A percentile compares a stretch with the other conserved stretches of the same genome.
Conservation (phyloP, 1,140 invertebrate species). For the Trachymyrmex septentrionalis region DNA sequence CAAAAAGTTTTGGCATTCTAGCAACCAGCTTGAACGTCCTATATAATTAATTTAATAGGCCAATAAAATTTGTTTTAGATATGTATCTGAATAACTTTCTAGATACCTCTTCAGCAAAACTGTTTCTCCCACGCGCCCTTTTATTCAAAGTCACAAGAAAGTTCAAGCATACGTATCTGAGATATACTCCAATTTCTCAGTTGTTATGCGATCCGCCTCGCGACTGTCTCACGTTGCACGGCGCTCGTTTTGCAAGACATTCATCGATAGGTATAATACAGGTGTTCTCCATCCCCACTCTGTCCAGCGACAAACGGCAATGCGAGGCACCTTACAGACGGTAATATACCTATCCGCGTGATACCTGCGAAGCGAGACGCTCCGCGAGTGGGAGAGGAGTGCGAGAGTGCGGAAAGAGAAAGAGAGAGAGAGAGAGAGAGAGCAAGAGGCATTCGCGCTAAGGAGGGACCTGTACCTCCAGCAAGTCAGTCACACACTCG, state of each 20-base stretch:
- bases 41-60: no score
- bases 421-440: slow-evolving; percentile 71
- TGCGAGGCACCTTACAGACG: slow-evolving; percentile 71
- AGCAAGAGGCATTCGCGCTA: slow-evolving; percentile 64
- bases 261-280: slow-evolving; percentile 40
- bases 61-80: no score
- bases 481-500: slow-evolving; percentile 74
- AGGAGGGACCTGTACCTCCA: slow-evolving; percentile 71
- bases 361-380: slow-evolving; percentile 60
- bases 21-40: no score
- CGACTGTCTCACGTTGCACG: slow-evolving; percentile 3
- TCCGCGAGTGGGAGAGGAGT: slow-evolving; percentile 60
- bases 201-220: neutral
- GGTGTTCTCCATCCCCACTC: slow-evolving; percentile 58
- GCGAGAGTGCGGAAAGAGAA: slow-evolving; percentile 64
- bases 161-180: neutral
- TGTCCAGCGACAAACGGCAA: slow-evolving; percentile 65
- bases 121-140: no score
- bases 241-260: slow-evolving; percentile 13
- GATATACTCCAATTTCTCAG: neutral
- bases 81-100: no score
- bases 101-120: no score
- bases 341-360: slow-evolving; percentile 64
- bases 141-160: neutral
- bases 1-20: no score